Evolutionary conservation across 2,888 invertebrate species (phyloP).

Genomic region (Rhagonycha lutea): DNA sequence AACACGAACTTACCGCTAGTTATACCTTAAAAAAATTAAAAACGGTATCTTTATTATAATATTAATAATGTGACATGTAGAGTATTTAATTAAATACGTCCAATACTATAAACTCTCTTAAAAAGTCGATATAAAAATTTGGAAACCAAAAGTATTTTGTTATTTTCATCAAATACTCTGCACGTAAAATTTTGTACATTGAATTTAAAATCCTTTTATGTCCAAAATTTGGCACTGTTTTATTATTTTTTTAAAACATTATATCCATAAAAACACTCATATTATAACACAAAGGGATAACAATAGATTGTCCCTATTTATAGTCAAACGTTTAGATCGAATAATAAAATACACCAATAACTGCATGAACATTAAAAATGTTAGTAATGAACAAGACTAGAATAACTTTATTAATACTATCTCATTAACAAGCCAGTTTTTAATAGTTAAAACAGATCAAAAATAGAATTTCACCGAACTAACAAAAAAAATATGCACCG

Average conservation of each 20-base stretch:
- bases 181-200: constrained; percentile 45
- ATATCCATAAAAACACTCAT: constrained; percentile 41
- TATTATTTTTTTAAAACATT: constrained; percentile 15
- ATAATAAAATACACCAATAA: constrained; percentile 46
- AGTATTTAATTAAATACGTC: background rate
- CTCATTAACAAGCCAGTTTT: constrained; percentile 40
- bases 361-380: constrained; percentile 40
- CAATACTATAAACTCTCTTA: background rate
- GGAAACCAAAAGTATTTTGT: background rate
- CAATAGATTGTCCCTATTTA: constrained; percentile 56
- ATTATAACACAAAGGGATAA: constrained; percentile 49
- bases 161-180: constrained; percentile 10
- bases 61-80: constrained; percentile 9
- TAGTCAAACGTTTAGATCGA: constrained; percentile 52
- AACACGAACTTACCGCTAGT: constrained; percentile 25
- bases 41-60: constrained; percentile 4
- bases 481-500: background rate
- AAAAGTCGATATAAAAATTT: background rate
- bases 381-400: constrained; percentile 42
- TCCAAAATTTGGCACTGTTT: constrained; percentile 27
- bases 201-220: constrained; percentile 24
- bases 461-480: background rate
- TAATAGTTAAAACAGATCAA: constrained; percentile 15
- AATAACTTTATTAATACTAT: constrained; percentile 35
- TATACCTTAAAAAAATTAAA: constrained; percentile 24